Base-by-base conservation (phyloP, 1,140 invertebrate species). In the Geopemphigus sp. region DNA sequence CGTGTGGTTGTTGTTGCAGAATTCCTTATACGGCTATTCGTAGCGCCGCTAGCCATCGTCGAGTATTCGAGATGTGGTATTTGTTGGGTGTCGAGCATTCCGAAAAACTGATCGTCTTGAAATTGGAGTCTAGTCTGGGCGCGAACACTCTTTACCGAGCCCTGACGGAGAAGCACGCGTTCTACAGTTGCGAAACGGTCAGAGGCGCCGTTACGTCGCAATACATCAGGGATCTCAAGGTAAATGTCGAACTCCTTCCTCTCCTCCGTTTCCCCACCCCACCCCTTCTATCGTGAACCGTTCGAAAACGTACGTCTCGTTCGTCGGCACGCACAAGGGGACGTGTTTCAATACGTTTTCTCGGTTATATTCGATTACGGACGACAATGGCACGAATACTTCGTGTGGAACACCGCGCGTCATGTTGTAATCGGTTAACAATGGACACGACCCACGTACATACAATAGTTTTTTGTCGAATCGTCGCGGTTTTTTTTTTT, bases 161-260 rank as follows among this genome's bases (percentile, higher is more conserved):
- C n/a, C 91, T 95, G 73, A 95, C 94, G 0, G 94, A 95, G 85
- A 94, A 94, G 83, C 94, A 95, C 84, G 94, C 93, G 6, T 96
- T 96, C 87, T 96, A 95, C 85, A 94, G 93, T 83, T 95, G 94
- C 86, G 94, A 95, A 84, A 95, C 94, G 0, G 94, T 96, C 1
- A 88, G 93, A 17, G 93, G 90, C 83, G 93, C 93, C 78, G 94
- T 96, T 32, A 94, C 93, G 5, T 90, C 93, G 63, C 94, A 95
- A 85, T 95, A 93, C 84, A 94, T 94, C 53, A 88, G 93, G 80
- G 94, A 95, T 86, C 87, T 96, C 78, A 95, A 95, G 88, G 90
- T 90, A 84, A 73, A 68, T 15, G 47, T 70, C n/a, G n/a, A n/a
- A n/a, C n/a, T n/a, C n/a, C n/a, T n/a, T n/a, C n/a, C n/a, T n/a